phyloP scores from a whole-genome alignment of 1,140 invertebrate species.

The Coboldia fuscipes region DNA sequence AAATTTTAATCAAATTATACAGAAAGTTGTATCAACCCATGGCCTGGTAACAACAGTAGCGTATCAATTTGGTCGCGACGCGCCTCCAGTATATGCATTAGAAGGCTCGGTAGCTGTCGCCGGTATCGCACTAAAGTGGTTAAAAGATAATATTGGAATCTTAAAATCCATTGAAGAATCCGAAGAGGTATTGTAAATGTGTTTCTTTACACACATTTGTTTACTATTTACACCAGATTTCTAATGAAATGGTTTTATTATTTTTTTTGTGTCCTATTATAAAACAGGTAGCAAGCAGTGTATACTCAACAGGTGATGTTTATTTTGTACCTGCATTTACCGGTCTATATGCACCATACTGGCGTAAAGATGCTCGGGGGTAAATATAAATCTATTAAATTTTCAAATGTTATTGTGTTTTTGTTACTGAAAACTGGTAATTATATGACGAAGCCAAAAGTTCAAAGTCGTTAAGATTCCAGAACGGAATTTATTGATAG shows the following conservation, averaged over 20 bases:
- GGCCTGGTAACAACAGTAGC: constrained; percentile 89
- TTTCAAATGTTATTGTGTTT: no score
- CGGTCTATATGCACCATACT: constrained; percentile 90
- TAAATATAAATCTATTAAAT: no score
- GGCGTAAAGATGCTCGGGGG: constrained; percentile 83
- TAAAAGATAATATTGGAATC: constrained; percentile 69
- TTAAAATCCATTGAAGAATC: constrained; percentile 46
- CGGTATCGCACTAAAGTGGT: constrained; percentile 73
- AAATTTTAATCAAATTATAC: constrained; percentile 23
- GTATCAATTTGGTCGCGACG: constrained; percentile 67
- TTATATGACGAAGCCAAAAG: no score
- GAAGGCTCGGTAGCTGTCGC: constrained; percentile 85
- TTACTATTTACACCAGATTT: no score
- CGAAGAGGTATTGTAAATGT: constrained; percentile 35
- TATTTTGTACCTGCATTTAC: constrained; percentile 92
- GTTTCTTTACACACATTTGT: no score
- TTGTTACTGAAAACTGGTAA: no score
- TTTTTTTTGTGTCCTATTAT: not conserved
- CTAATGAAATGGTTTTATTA: not conserved
- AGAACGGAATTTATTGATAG: no score
- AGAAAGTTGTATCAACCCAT: constrained; percentile 64
- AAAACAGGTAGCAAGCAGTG: constrained; percentile 40
- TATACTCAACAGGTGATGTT: constrained; percentile 62
- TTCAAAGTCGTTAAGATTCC: no score
- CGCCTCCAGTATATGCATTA: constrained; percentile 64